phyloP scores from a whole-genome alignment of 2,113 vertebrate genomes.

The Mionectes macconnelli region DNA sequence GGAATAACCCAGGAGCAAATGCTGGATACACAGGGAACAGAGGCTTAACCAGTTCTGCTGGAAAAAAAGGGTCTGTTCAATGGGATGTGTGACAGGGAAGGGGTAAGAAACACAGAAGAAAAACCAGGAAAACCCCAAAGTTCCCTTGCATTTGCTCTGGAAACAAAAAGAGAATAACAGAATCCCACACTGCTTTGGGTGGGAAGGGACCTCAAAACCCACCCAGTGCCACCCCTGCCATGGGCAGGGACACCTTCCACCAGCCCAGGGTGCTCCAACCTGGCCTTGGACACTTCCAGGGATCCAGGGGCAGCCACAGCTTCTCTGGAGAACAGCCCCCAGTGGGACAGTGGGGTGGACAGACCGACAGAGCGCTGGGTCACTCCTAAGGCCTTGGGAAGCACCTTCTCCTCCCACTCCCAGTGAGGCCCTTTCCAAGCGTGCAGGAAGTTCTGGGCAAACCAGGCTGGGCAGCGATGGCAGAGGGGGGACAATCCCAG shows the following conservation, averaged over 20 bases:
- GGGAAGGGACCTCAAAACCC: neutral
- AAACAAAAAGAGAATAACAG: neutral
- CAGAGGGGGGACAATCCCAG: neutral
- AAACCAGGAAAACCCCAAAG: neutral
- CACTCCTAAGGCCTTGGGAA: neutral
- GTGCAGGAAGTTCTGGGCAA: neutral
- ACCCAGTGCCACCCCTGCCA: neutral
- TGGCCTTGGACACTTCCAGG: neutral
- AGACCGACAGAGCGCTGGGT: neutral
- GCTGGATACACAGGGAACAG: neutral
- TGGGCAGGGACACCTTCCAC: neutral
- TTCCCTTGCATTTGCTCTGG: neutral
- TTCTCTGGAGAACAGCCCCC: neutral
- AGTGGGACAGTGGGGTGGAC: fast-evolving
- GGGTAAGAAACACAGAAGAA: neutral
- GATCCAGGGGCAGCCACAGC: neutral
- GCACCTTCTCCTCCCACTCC: no score
- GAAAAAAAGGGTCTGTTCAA: fast-evolving
- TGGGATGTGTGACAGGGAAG: fast-evolving
- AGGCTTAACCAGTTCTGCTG: neutral
- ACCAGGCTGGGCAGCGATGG: no score
- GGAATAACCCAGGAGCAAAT: neutral
- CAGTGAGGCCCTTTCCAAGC: neutral
- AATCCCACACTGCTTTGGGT: neutral
- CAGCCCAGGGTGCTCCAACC: neutral